phyloP scores from a whole-genome alignment of 2,797 vertebrate species.

The Parauchenoglanis punctatus region DNA sequence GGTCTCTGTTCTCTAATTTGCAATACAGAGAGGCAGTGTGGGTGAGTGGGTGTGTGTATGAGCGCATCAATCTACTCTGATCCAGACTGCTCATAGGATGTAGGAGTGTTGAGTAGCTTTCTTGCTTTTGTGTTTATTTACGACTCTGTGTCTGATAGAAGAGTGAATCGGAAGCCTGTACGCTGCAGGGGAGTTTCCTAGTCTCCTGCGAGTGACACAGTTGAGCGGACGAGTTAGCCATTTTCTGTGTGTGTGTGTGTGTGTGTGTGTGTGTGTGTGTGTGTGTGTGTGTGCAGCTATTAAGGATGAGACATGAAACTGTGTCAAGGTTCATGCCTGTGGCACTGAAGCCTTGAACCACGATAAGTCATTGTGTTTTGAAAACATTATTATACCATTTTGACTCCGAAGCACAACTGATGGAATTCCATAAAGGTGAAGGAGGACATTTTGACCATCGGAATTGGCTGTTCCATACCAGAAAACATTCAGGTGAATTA shows the following conservation, averaged over 20 bases:
- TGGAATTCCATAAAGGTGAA: not conserved
- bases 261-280: constrained; percentile 33
- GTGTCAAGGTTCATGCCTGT: constrained; percentile 36
- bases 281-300: not conserved
- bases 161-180: not conserved
- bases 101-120: not conserved
- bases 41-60: not conserved
- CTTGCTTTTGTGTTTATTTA: not conserved
- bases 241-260: constrained; percentile 17
- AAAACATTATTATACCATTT: not conserved
- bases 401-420: not conserved
- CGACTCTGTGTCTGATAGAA: not conserved
- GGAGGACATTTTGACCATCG: not conserved
- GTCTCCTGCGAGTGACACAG: constrained; percentile 18
- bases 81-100: constrained; percentile 44
- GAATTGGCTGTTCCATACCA: not conserved
- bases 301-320: constrained; percentile 35
- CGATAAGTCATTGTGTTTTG: not conserved
- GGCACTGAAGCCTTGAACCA: not conserved
- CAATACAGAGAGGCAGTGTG: constrained; percentile 39
- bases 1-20: constrained; percentile 65
- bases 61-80: constrained; percentile 46
- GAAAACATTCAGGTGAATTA: not conserved
- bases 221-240: constrained; percentile 21
- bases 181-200: not conserved